Conservation (phyloP, 2,888 invertebrate genomes). For the Meteorus cinctellus region DNA sequence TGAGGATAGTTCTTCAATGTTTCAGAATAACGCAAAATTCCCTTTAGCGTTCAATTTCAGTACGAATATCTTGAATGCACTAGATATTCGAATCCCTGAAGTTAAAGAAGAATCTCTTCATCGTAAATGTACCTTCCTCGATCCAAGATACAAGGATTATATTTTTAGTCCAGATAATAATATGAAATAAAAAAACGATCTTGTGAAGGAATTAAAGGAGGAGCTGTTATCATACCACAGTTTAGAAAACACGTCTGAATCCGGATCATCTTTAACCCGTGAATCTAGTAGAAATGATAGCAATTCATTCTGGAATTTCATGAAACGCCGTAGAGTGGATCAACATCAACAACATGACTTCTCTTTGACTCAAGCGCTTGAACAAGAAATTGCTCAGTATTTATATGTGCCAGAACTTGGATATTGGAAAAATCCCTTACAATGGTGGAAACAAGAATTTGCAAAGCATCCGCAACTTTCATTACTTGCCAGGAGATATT, state of each 20-base stretch:
- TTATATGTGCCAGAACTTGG: slow-evolving; percentile 6
- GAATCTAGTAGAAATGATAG: not conserved
- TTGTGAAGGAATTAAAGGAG: not conserved
- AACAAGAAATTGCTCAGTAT: slow-evolving; percentile 23
- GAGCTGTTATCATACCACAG: slow-evolving; percentile 2
- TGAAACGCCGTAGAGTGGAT: slow-evolving; percentile 11
- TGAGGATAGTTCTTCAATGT: too few relatives aligned
- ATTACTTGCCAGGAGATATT: slow-evolving; percentile 12
- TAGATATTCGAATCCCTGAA: slow-evolving; percentile 29
- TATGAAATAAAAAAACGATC: not conserved
- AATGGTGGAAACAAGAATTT: slow-evolving; percentile 14
- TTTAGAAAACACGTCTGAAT: not conserved
- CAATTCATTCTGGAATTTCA: slow-evolving; percentile 22
- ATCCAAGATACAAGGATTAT: slow-evolving; percentile 30
- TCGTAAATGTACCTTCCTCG: slow-evolving; percentile 24
- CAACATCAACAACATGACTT: not conserved
- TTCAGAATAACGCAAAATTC: too few relatives aligned
- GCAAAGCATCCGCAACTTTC: not conserved
- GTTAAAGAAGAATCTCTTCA: slow-evolving; percentile 10
- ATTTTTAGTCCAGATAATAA: slow-evolving; percentile 17
- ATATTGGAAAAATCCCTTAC: not conserved
- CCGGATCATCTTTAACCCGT: not conserved
- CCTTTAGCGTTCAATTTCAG: slow-evolving; percentile 3
- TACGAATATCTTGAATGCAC: not conserved
- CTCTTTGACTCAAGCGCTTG: slow-evolving; percentile 16